These are phyloP conservation scores for Albula glossodonta DNA, from an alignment of 2,113 vertebrate genomes.

Conservation along the genomic window DNA sequence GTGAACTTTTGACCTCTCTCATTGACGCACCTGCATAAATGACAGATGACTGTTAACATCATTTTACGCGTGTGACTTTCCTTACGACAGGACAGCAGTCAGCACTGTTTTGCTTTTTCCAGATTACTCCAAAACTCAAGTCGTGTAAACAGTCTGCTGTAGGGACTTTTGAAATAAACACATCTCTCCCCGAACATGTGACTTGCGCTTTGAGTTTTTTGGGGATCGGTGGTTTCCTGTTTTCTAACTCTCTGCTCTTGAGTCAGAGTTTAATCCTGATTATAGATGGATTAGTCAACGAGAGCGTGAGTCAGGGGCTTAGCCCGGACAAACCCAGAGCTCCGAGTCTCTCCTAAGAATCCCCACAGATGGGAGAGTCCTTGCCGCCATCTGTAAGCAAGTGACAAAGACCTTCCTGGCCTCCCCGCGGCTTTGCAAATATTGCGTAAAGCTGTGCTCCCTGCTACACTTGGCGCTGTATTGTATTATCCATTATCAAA, in stretches of 20 bases:
- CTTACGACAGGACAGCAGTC: background rate
- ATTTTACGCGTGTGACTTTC: background rate
- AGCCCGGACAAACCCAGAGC: conserved; percentile 1
- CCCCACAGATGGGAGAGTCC: conserved; percentile 39
- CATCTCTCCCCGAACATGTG: background rate
- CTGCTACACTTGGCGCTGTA: conserved; percentile 58
- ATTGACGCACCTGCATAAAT: background rate
- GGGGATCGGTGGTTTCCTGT: conserved; percentile 23
- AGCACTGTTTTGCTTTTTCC: background rate
- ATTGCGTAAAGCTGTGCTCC: conserved; percentile 59
- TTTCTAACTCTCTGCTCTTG: conserved; percentile 21
- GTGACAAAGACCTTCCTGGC: conserved; percentile 59
- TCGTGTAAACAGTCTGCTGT: background rate
- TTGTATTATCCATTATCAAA: conserved; percentile 63
- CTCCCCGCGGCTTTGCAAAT: conserved; percentile 13
- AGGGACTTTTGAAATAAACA: background rate
- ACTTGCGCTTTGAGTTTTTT: background rate
- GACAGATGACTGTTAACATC: background rate
- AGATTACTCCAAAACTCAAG: background rate
- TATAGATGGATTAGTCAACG: conserved; percentile 52
- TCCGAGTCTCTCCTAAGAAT: background rate
- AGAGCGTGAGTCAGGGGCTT: conserved; percentile 43
- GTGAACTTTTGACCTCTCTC: background rate
- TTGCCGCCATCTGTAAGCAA: conserved; percentile 49
- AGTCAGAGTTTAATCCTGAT: conserved; percentile 43